Base-by-base conservation (phyloP, 2,888 invertebrate species). In the Neuroscelio doddi region DNA sequence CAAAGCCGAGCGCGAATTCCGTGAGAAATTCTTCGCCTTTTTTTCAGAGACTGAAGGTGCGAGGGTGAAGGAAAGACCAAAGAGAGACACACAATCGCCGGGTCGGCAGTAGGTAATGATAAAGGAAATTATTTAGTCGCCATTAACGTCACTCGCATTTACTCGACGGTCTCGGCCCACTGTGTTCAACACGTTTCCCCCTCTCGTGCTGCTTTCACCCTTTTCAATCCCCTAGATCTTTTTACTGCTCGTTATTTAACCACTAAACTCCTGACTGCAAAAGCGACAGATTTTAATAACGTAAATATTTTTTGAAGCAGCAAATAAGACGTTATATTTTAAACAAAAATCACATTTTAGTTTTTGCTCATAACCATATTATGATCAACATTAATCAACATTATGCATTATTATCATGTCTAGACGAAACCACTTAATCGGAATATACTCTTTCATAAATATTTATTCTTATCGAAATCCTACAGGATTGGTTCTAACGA, bases 381-480 rank as follows among this genome's bases (percentile, higher is more conserved):
- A n/a, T n/a, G n/a, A n/a, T n/a, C n/a, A n/a, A n/a, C n/a, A n/a
- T n/a, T n/a, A n/a, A n/a, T n/a, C n/a, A n/a, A n/a, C n/a, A n/a
- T n/a, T n/a, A n/a, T n/a, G n/a, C n/a, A n/a, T n/a, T n/a, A n/a
- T n/a, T n/a, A n/a, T n/a, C n/a, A n/a, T n/a, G n/a, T n/a, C n/a
- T n/a, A n/a, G n/a, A n/a, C n/a, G n/a, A n/a, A n/a, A n/a, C n/a
- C 26, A 26, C 8, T 8, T 8, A 26, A 74, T 65, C 72, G 26
- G 30, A 10, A 9, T 30, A 64, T 68, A 58, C 74, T 74, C 76
- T 80, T 82, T 82, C 80, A 81, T 80, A 82, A 81, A 82, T 82
- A 82, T 82, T 81, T 82, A 82, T 81, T 75, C 79, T 80, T 77
- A 77, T 81, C 81, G 78, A 77, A 81, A 81, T 81, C 79, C 73